Evolutionary conservation across 2,888 invertebrate species (phyloP), one percentile per base, ranked within the genome.

Genomic region (Strigamia transsilvanica): DNA sequence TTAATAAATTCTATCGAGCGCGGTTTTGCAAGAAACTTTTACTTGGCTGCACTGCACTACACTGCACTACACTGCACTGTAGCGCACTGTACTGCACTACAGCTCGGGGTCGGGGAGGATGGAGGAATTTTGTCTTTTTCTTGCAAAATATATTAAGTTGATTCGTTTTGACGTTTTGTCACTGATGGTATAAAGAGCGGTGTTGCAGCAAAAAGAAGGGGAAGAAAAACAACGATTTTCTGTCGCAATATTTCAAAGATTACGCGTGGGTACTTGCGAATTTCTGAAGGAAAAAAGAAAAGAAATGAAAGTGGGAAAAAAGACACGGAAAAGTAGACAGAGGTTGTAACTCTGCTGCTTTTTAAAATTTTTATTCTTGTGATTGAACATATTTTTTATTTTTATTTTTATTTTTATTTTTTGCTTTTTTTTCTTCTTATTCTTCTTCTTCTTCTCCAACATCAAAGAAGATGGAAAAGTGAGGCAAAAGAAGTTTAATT

Each of bases 221-320:
- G 51, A 12, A 27, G 27, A 9, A 23, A 66, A 66, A 66, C 66
- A 66, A 66, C 66, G 66, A 66, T 66, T 66, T 66, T 66, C 27
- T 66, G 66, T 66, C 66, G 27, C 66, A 66, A 66, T 66, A 66
- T 66, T 66, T 66, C 66, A 66, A 51, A 66, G 66, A 66, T 66
- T 27, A 66, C 66, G 23, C 27, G 66, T 66, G 66, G 66, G 23
- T 66, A 27, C 66, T 13, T 15, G 23, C 66, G 15, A 66, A 23
- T 66, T 51, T 42, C 15, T 15, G 42, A 2, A 10, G 10, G 3
- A 51, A 51, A 51, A 18, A 51, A 51, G 18, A 51, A 51, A 51
- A 51, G 4, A 34, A 34, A 34, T 34, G 34, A 34, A 34, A 34
- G 34, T 34, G 34, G 34, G 34, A 34, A 7, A 34, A 34, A 34